Base-by-base conservation (phyloP, 2,113 vertebrate species). In the Hiodon tergisus region DNA sequence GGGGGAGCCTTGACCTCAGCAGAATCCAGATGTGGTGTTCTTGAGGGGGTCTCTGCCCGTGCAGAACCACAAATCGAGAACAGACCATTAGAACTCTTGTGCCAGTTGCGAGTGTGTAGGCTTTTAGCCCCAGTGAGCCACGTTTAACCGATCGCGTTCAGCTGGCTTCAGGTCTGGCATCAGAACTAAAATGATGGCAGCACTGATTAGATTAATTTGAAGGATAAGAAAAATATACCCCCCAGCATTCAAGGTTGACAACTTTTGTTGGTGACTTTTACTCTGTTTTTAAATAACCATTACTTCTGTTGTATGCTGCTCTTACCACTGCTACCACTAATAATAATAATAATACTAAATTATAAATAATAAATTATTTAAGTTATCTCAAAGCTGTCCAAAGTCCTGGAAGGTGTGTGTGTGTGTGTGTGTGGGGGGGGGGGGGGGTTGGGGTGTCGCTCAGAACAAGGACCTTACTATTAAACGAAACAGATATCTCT, bases 1-100 rank as follows among this genome's bases (percentile, higher is more conserved):
- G 91, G 90, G 92, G 93, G 94, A 92, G 94, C 90, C 93, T 94
- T 98, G 96, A 98, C 96, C 96, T 94, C 94, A 95, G 95, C 95
- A 93, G 93, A 93, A 96, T 96, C 96, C 96, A 98, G 96, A 98
- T 98, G 96, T 98, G 94, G 90, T 59, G 86, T 89, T 94, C 94
- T 92, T 94, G 81, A 89, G 94, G 96, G 85, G 62, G 53, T 77
- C 86, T 76, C 82, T 76, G 80, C 82, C 83, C 76, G 81, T 77
- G 83, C 87, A 90, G 87, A 85, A 86, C 84, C 88, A 88, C 87
- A 87, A 87, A 87, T 86, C 55, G 72, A 87, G 81, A 86, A 87
- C 90, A 87, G 85, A 88, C 85, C 84, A 84, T 83, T 82, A 77
- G 83, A 80, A 80, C 85, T 78, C 84, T 83, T 77, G 50, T 87